Base-by-base conservation (phyloP, 2,888 invertebrate genomes). In the Eulithis testata region DNA sequence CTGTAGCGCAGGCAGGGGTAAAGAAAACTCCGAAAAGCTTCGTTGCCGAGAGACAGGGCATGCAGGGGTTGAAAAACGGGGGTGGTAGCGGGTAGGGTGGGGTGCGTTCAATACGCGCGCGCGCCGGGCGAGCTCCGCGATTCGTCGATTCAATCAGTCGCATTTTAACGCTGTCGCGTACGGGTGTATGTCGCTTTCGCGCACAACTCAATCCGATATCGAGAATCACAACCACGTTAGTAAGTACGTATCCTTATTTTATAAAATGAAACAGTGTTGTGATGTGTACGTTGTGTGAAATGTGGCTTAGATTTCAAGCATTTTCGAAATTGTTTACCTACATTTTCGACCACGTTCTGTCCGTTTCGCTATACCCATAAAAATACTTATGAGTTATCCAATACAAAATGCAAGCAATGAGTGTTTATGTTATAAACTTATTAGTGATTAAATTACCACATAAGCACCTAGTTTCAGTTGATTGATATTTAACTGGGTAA, bases 61-160 rank as follows among this genome's bases (percentile, higher is more conserved):
- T 82, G 81, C 80, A 83, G 85, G 85, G 88, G 86, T 85, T 84
- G 84, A 73, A 76, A 73, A 71, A 86, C 83, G 86, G 83, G 89
- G 87, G 31, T 31, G 31, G 87, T 80, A 86, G 83, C 75, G 85
- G 85, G 81, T 73, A 82, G 83, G 85, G 85, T 84, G 85, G 82
- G 79, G 81, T 74, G 81, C 90, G 91, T 82, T 91, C 91, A 84
- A 92, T 91, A 91, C 90, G 90, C 91, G 91, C 91, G 90, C 91
- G 93, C 92, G 90, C 90, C 79, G 37, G 50, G 60, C 79, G 79
- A 77, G 78, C 76, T 75, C 69, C 73, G 69, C 72, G 70, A 68
- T 68, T 76, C 76, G 75, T 73, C 66, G 74, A 71, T 77, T 71
- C 72, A 70, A 76, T 77, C 88, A 91, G 91, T 92, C 90, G 89